Evolutionary conservation across 2,888 invertebrate species (phyloP), one percentile per base, ranked within the genome.

Genomic region (Kryphioiulus occultus): DNA sequence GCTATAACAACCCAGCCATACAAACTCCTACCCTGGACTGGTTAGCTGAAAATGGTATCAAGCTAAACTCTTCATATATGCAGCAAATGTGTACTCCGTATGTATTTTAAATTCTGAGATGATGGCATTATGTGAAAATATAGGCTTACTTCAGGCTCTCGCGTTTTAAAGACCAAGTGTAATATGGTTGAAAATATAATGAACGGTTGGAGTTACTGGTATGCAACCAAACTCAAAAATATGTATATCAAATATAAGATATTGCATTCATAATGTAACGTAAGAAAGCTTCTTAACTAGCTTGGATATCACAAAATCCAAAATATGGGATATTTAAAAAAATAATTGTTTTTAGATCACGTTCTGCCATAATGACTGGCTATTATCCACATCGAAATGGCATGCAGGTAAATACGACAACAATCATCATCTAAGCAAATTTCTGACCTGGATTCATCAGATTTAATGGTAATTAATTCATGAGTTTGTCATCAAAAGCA

Each of bases 41-140:
- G 85, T 90, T 93, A 88, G 92, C 92, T 15, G 89, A 89, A 78
- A 90, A 91, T 89, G 92, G 92, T 0, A 91, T 92, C 7, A 91
- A 92, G 30, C 89, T 92, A 84, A 91, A 92, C 86, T 91, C 91
- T 86, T 91, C 92, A 5, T 92, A 92, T 89, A 92, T 92, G 15
- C 91, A 92, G 87, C 92, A 92, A 35, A 90, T 92, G 53, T 92
- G 92, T 89, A 92, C 92, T 86, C 92, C 92, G 88, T 88, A 87
- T 32, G 4, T 35, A 10, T 39, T 12, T 22, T 26, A 68, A 68
- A 32, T 32, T 83, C 82, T 82, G n/a, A 39, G 39, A 39, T 39
- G 9, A 39, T 39, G 39, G n/a, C n/a, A n/a, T n/a, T n/a, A n/a
- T n/a, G n/a, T n/a, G n/a, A n/a, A n/a, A n/a, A n/a, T n/a, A n/a